phyloP scores from a whole-genome alignment of 1,140 invertebrate genomes.

The Propsilocerus akamusi region DNA sequence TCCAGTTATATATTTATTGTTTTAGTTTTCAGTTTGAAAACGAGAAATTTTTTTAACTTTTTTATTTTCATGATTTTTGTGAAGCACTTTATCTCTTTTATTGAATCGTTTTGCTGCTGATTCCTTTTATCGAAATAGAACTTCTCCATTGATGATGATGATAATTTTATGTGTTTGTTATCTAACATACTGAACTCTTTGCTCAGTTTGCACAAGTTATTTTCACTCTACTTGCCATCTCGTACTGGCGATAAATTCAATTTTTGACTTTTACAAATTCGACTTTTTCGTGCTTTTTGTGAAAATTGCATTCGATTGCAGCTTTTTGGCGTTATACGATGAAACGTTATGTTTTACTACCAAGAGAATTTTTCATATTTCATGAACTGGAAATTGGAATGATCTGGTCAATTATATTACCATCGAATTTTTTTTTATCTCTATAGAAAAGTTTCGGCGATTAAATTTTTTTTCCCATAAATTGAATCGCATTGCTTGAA shows the following conservation, averaged over 20 bases:
- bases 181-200: background rate
- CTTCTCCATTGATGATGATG: background rate
- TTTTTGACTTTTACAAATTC: background rate
- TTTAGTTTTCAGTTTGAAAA: background rate
- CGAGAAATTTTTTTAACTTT: background rate
- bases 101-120: background rate
- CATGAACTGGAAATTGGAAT: background rate
- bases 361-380: background rate
- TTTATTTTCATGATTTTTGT: background rate
- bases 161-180: constrained; percentile 3
- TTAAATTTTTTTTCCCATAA: background rate
- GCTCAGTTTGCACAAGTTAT: background rate
- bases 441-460: background rate
- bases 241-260: background rate
- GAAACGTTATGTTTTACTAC: background rate
- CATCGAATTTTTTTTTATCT: background rate
- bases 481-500: background rate
- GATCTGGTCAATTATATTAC: background rate
- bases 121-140: too few relatives aligned
- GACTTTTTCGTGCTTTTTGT: background rate
- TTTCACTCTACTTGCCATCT: background rate
- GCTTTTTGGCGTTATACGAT: background rate
- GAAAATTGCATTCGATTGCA: background rate
- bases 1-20: background rate
- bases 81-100: background rate